Percentiles rank a stretch among this genome's conserved stretches.
Evolutionary conservation across 2,888 invertebrate genomes (phyloP).

Genomic region (Drosophila anceps): DNA sequence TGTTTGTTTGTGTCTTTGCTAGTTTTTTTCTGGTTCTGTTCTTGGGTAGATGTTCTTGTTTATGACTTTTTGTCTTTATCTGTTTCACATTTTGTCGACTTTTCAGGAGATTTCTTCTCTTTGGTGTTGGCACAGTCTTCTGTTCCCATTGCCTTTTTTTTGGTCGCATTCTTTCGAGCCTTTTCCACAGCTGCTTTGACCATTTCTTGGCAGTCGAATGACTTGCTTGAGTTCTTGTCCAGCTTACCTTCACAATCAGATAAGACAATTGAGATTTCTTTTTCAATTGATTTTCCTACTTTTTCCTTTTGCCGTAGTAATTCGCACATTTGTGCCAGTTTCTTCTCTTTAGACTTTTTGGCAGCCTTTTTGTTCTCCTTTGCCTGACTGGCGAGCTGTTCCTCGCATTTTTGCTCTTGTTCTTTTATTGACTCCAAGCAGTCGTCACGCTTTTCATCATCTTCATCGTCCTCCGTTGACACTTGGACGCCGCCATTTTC

Average conservation of each 20-base stretch:
- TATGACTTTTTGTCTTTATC: conserved; percentile 15
- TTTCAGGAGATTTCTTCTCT: neutral
- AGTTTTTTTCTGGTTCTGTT: neutral
- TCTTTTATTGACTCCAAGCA: conserved; percentile 34
- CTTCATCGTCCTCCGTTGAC: conserved; percentile 28
- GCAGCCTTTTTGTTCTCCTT: conserved; percentile 25
- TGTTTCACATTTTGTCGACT: neutral
- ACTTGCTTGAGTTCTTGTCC: neutral
- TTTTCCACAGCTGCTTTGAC: conserved; percentile 8
- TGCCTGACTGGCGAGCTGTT: conserved; percentile 35
- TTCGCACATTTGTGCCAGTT: neutral
- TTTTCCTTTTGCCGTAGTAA: neutral
- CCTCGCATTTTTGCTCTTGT: conserved; percentile 48
- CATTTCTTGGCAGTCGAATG: conserved; percentile 13
- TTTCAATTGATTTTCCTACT: conserved; percentile 7
- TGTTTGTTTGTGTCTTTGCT: conserved; percentile 1
- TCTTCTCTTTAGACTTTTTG: conserved; percentile 13
- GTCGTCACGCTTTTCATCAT: conserved; percentile 24
- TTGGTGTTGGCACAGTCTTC: neutral
- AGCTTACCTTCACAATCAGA: conserved; percentile 5
- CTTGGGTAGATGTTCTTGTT: neutral
- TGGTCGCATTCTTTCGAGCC: neutral
- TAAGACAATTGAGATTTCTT: conserved; percentile 11
- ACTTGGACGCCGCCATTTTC: conserved; percentile 33
- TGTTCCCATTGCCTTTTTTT: neutral